These are phyloP conservation scores for Scaptomyza parva DNA, from an alignment of 2,888 invertebrate genomes.

Conservation along the genomic window DNA sequence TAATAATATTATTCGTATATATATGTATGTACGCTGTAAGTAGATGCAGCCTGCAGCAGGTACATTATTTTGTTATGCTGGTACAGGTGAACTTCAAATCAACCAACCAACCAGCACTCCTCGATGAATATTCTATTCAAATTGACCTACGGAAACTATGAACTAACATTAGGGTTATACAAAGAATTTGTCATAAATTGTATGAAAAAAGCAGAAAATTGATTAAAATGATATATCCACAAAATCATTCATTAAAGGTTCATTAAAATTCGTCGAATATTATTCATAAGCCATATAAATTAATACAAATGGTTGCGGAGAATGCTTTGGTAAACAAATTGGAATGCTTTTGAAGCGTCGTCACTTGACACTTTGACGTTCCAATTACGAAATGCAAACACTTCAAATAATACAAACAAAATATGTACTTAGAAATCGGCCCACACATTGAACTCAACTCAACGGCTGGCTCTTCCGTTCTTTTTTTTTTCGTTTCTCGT, in stretches of 20 bases:
- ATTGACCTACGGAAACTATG: conserved; percentile 27
- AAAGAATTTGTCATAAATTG: conserved; percentile 4
- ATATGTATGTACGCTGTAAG: conserved; percentile 45
- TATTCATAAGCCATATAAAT: conserved; percentile 3
- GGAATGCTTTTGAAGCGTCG: conserved; percentile 50
- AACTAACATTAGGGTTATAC: background rate
- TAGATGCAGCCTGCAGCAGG: conserved; percentile 73
- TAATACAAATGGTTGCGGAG: conserved; percentile 5
- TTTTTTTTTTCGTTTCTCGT: conserved; percentile 16
- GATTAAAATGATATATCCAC: too few species aligned
- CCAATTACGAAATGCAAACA: conserved; percentile 78
- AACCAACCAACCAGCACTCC: conserved; percentile 15
- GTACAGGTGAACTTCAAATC: conserved; percentile 81
- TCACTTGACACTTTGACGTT: conserved; percentile 76
- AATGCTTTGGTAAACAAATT: conserved; percentile 54
- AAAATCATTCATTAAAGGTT: background rate
- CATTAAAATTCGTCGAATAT: background rate
- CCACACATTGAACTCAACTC: conserved; percentile 50
- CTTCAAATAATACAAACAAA: conserved; percentile 71
- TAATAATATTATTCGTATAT: conserved; percentile 73
- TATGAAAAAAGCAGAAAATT: too few species aligned
- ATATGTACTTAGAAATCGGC: conserved; percentile 53
- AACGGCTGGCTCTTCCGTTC: conserved; percentile 42
- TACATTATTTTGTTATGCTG: conserved; percentile 83
- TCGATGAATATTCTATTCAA: conserved; percentile 12